Conservation (phyloP, 2,888 invertebrate species). For the Andrena haemorrhoa region DNA sequence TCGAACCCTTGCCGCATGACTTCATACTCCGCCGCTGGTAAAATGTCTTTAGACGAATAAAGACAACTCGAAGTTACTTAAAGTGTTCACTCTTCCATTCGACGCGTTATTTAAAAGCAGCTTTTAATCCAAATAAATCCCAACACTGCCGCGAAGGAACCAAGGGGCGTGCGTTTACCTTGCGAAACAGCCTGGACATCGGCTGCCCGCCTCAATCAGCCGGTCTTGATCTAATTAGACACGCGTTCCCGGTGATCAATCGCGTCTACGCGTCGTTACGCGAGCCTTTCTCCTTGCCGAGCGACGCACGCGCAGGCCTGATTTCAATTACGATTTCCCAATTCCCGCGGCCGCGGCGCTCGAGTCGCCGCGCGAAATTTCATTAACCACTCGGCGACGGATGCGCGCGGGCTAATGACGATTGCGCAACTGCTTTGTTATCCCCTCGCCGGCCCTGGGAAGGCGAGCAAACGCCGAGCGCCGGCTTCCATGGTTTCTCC, state of each 20-base stretch:
- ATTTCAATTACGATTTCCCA: constrained; percentile 26
- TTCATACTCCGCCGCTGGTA: constrained; percentile 25
- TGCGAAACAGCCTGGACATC: constrained; percentile 27
- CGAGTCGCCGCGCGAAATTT: constrained; percentile 32
- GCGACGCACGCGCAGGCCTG: constrained; percentile 22
- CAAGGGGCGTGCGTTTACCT: constrained; percentile 17
- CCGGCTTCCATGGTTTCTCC: constrained; percentile 35
- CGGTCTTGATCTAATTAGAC: constrained; percentile 58
- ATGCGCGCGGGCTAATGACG: constrained; percentile 31
- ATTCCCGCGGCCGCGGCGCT: constrained; percentile 2
- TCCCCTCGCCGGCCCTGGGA: constrained; percentile 42
- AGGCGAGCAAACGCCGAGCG: constrained; percentile 32
- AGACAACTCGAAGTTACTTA: too few species aligned
- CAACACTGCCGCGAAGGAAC: not conserved
- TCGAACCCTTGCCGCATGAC: constrained; percentile 32
- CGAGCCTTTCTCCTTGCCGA: constrained; percentile 38
- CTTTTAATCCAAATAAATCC: too few species aligned
- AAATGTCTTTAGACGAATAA: not conserved
- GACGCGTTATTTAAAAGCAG: too few species aligned
- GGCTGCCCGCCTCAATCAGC: constrained; percentile 26
- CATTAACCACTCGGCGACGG: constrained; percentile 35
- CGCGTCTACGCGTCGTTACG: constrained; percentile 31
- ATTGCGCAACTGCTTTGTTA: constrained; percentile 49
- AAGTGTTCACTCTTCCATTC: not conserved
- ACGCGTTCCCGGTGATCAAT: constrained; percentile 58